These are phyloP conservation scores for Gallinago undulata DNA, from an alignment of 2,113 vertebrate species.

Conservation along the genomic window DNA sequence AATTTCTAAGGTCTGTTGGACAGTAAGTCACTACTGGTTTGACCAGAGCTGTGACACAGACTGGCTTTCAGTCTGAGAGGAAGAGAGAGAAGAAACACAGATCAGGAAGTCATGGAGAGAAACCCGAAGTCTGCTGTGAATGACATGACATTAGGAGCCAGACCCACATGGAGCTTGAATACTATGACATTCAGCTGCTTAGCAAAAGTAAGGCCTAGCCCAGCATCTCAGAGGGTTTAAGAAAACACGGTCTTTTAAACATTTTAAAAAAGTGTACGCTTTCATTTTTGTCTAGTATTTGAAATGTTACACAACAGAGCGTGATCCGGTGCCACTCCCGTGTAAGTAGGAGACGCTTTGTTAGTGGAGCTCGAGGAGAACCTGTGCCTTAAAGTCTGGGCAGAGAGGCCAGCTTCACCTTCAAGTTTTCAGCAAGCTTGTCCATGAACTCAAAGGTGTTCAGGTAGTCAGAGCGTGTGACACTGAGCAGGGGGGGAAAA, in stretches of 20 bases:
- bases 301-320: slow-evolving; percentile 51
- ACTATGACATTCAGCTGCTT: slow-evolving; percentile 19
- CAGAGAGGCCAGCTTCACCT: slow-evolving; percentile 81
- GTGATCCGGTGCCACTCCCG: slow-evolving; percentile 17
- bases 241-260: slow-evolving; percentile 14
- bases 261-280: slow-evolving; percentile 9
- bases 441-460: slow-evolving; percentile 98
- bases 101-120: not conserved
- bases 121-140: not conserved
- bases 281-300: slow-evolving; percentile 57
- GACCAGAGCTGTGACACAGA: not conserved
- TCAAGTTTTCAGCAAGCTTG: slow-evolving; percentile 94
- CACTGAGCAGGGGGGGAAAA: slow-evolving; percentile 58
- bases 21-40: not conserved
- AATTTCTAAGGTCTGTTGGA: not conserved
- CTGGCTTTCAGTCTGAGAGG: slow-evolving; percentile 38
- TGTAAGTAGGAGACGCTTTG: not conserved
- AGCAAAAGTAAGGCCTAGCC: not conserved
- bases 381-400: slow-evolving; percentile 83
- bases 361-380: not conserved
- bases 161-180: not conserved
- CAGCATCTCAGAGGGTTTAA: not conserved
- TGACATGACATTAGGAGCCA: not conserved
- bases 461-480: slow-evolving; percentile 90
- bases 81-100: not conserved